Conservation (phyloP, 2,113 vertebrate genomes). For the Myiozetetes cayanensis region DNA sequence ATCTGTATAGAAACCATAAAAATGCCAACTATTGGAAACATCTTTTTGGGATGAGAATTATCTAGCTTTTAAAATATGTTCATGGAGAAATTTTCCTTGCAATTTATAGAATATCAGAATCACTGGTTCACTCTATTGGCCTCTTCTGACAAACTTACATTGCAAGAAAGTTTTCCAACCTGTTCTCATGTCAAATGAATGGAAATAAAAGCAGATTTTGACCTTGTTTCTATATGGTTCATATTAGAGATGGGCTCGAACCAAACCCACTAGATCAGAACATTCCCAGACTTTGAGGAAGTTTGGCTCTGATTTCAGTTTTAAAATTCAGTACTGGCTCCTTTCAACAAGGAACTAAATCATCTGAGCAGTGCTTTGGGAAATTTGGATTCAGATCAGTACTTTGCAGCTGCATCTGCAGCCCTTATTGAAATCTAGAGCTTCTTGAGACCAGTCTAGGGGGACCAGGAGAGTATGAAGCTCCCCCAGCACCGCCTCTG, state of each 20-base stretch:
- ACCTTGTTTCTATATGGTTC: slow-evolving; percentile 33
- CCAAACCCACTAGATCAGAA: slow-evolving; percentile 60
- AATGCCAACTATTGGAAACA: background rate
- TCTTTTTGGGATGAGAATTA: background rate
- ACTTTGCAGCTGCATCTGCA: slow-evolving; percentile 35
- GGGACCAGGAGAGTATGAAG: background rate
- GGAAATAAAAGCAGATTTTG: slow-evolving; percentile 42
- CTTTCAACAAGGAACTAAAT: slow-evolving; percentile 56
- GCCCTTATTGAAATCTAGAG: background rate
- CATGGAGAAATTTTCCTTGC: background rate
- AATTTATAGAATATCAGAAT: background rate
- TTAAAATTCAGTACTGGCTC: slow-evolving; percentile 48
- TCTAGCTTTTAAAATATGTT: background rate
- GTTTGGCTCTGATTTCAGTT: slow-evolving; percentile 60
- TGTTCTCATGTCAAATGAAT: slow-evolving; percentile 14
- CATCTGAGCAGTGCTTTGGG: slow-evolving; percentile 39
- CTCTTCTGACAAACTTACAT: background rate
- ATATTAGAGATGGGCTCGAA: slow-evolving; percentile 28
- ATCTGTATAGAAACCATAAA: background rate
- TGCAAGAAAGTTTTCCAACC: slow-evolving; percentile 28
- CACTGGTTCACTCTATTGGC: background rate
- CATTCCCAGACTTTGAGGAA: slow-evolving; percentile 69
- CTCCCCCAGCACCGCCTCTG: background rate
- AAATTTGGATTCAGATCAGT: slow-evolving; percentile 56
- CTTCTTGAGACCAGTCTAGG: background rate